Conservation (phyloP, 1,140 invertebrate genomes). For the Drosophila nigromelanica region DNA sequence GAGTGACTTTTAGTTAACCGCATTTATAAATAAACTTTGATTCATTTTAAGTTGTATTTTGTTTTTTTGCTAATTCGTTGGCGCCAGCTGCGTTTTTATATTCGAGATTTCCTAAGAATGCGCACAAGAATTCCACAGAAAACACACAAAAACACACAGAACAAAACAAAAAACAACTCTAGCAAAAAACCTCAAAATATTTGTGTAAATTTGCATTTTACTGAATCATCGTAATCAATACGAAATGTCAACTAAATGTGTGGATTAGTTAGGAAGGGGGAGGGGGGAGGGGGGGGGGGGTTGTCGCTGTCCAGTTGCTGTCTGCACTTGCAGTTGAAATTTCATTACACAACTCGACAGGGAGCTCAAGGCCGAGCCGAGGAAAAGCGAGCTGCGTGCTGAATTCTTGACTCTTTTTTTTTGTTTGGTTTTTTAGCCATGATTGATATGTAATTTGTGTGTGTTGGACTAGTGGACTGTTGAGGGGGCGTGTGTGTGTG, state of each 20-base stretch:
- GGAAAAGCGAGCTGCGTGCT: neutral
- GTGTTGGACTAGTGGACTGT: neutral
- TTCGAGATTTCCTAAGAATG: constrained; percentile 71
- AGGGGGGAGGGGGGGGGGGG: neutral
- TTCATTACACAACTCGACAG: constrained; percentile 17
- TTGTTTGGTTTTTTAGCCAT: constrained; percentile 34
- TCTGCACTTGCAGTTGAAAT: constrained; percentile 25
- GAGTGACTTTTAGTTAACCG: neutral
- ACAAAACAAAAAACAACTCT: constrained; percentile 31
- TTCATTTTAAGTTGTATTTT: constrained; percentile 34
- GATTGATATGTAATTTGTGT: constrained; percentile 64
- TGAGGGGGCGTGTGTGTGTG: neutral
- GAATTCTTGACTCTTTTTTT: constrained; percentile 15
- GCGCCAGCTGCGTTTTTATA: constrained; percentile 49
- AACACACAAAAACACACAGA: constrained; percentile 8
- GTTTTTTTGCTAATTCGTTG: constrained; percentile 25
- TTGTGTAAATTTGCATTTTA: constrained; percentile 39
- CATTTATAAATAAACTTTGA: constrained; percentile 19
- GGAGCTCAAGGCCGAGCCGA: constrained; percentile 3
- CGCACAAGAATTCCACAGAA: constrained; percentile 64
- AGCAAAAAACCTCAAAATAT: constrained; percentile 26
- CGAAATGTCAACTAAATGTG: neutral
- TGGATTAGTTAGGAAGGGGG: neutral
- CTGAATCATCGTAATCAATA: constrained; percentile 37
- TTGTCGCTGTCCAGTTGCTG: neutral